These are phyloP conservation scores for Chelonus formosanus DNA, from an alignment of 2,888 invertebrate species.

Conservation along the genomic window DNA sequence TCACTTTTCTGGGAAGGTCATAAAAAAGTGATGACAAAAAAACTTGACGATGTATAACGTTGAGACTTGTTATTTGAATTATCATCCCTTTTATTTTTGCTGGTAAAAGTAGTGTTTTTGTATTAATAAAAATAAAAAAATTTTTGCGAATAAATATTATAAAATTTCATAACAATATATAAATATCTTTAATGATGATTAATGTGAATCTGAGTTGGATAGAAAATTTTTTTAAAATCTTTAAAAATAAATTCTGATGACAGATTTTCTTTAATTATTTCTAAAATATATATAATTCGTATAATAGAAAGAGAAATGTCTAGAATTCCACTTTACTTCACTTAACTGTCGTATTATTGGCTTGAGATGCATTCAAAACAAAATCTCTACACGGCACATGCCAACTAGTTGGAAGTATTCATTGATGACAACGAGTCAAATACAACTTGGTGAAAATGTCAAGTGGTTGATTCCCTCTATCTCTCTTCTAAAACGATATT, in stretches of 20 bases:
- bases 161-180: too few relatives aligned
- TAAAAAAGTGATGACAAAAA: constrained; percentile 16
- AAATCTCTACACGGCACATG: constrained; percentile 10
- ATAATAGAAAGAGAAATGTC: not conserved
- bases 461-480: constrained; percentile 11
- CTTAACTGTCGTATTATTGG: constrained; percentile 14
- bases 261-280: not conserved
- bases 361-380: constrained; percentile 9
- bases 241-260: too few relatives aligned
- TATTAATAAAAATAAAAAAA: too few relatives aligned
- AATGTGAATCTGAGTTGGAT: too few relatives aligned
- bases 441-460: constrained; percentile 18
- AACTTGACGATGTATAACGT: constrained; percentile 1
- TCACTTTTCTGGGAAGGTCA: constrained; percentile 20
- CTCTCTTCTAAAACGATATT: constrained; percentile 34
- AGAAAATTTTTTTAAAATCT: too few relatives aligned
- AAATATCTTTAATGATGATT: too few relatives aligned
- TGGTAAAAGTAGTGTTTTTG: too few relatives aligned
- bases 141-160: too few relatives aligned
- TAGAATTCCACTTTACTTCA: not conserved
- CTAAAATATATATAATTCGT: constrained; percentile 2
- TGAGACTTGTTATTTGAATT: too few relatives aligned
- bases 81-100: too few relatives aligned
- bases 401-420: constrained; percentile 19
- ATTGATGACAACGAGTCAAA: constrained; percentile 21